phyloP scores from a whole-genome alignment of 2,888 invertebrate genomes.

The Drosophila birchii region DNA sequence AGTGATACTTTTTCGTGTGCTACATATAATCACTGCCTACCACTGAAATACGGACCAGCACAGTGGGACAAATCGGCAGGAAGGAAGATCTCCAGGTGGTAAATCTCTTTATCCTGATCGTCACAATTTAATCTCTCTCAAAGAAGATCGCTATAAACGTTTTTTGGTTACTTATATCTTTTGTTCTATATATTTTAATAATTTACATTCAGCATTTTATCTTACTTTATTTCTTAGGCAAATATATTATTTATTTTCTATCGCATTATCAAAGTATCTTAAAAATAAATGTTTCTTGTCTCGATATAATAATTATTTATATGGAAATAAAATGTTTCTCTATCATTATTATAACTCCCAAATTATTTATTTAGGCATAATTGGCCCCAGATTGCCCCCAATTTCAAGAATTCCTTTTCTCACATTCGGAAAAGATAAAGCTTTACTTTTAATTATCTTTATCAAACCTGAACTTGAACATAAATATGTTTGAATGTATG shows the following conservation, averaged over 20 bases:
- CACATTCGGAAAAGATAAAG: neutral
- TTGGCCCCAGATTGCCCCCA: neutral
- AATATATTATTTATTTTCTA: neutral
- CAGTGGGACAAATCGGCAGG: slow-evolving; percentile 25
- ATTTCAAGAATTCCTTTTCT: neutral
- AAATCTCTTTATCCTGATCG: neutral
- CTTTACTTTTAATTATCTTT: neutral
- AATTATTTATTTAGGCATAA: neutral
- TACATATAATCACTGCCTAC: slow-evolving; percentile 30
- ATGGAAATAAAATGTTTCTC: neutral
- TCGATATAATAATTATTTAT: neutral
- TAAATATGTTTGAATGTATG: neutral
- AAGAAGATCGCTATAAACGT: too few relatives aligned
- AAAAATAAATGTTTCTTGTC: neutral
- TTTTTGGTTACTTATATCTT: too few relatives aligned
- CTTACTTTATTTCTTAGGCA: neutral
- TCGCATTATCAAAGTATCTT: neutral
- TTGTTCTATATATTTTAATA: too few relatives aligned
- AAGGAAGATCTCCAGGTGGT: neutral
- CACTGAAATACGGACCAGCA: slow-evolving; percentile 24
- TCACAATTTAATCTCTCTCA: too few relatives aligned
- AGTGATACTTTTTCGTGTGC: slow-evolving; percentile 36
- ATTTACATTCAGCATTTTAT: neutral
- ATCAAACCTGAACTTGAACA: neutral
- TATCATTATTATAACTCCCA: neutral